phyloP scores from a whole-genome alignment of 1,140 invertebrate genomes.

The Leptinotarsa lineolata region DNA sequence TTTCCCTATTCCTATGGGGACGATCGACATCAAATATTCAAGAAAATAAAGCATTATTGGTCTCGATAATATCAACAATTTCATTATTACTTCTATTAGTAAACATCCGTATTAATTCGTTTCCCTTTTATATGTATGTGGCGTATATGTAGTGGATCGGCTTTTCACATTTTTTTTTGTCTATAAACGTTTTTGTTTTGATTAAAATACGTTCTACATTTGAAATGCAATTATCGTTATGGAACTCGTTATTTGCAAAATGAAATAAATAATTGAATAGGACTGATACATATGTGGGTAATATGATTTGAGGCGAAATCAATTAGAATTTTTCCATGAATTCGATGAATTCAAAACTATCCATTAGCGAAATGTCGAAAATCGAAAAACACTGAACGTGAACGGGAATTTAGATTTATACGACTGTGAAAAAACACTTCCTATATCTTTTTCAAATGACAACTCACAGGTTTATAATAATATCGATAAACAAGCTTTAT shows the following conservation, averaged over 20 bases:
- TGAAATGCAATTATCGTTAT: background rate
- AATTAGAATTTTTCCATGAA: background rate
- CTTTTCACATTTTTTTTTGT: too few species aligned
- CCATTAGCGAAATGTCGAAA: too few species aligned
- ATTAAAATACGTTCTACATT: background rate
- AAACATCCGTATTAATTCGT: slow-evolving; percentile 24
- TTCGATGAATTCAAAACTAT: background rate
- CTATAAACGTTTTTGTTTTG: background rate
- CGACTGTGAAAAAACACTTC: too few species aligned
- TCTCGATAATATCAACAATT: slow-evolving; percentile 36
- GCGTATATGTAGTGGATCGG: too few species aligned
- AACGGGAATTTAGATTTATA: too few species aligned
- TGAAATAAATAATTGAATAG: background rate
- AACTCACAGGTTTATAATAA: too few species aligned
- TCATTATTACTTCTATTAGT: slow-evolving; percentile 33
- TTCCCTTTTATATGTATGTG: slow-evolving; percentile 18
- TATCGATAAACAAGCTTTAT: too few species aligned
- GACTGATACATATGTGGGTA: background rate
- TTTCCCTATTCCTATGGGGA: background rate
- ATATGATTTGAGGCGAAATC: background rate
- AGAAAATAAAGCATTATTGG: slow-evolving; percentile 33
- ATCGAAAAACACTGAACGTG: too few species aligned
- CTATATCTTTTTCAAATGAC: too few species aligned
- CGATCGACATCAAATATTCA: slow-evolving; percentile 31
- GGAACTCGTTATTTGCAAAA: background rate